Evolutionary conservation across 2,888 invertebrate species (phyloP).

Genomic region (Callinectes sapidus): DNA sequence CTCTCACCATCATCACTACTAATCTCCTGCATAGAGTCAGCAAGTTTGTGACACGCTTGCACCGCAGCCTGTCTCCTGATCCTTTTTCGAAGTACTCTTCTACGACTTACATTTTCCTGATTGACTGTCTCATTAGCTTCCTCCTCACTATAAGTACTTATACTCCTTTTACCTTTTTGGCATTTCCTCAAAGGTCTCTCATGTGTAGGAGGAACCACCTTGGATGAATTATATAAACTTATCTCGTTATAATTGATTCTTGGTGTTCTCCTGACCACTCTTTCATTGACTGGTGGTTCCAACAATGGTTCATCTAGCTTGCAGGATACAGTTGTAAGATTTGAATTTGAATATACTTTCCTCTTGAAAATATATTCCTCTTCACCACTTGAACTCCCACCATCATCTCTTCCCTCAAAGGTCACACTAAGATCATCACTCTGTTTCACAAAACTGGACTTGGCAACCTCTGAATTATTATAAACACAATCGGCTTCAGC

Average conservation of each 20-base stretch:
- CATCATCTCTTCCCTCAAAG: not conserved
- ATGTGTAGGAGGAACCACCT: not conserved
- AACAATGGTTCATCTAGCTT: not conserved
- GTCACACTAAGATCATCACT: not conserved
- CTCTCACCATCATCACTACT: slow-evolving; percentile 55
- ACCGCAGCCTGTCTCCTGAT: not conserved
- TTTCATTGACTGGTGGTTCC: not conserved
- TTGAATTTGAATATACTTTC: not conserved
- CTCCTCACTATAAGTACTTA: slow-evolving; percentile 16
- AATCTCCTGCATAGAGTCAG: slow-evolving; percentile 27
- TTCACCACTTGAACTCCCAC: not conserved
- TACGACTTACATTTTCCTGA: slow-evolving; percentile 34
- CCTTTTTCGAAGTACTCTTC: not conserved
- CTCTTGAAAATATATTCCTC: not conserved
- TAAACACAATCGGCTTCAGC: not conserved
- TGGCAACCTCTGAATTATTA: not conserved
- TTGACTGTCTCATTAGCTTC: slow-evolving; percentile 9
- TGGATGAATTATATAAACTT: not conserved
- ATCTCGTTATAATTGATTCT: not conserved
- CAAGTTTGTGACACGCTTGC: slow-evolving; percentile 40
- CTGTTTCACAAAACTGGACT: slow-evolving; percentile 9
- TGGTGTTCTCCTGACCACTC: not conserved
- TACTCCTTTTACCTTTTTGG: not conserved
- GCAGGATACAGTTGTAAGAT: not conserved
- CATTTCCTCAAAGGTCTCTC: not conserved